A percentile compares a stretch with the other conserved stretches of the same genome.
Conservation (phyloP, 2,113 vertebrate species). For the Cinclus cinclus region DNA sequence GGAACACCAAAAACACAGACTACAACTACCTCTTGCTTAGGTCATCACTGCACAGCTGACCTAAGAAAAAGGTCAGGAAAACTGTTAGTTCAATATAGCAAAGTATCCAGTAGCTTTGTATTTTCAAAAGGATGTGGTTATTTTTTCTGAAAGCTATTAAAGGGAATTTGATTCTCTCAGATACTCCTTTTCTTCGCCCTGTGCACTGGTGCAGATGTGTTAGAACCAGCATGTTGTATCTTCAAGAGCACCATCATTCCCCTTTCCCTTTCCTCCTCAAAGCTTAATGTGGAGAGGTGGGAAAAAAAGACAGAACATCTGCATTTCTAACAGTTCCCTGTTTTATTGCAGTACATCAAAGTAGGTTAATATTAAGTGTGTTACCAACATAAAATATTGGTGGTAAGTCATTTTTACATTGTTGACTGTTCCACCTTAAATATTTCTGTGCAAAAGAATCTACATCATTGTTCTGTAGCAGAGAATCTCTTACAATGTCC, state of each 20-base stretch:
- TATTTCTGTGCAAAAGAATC: constrained; percentile 97
- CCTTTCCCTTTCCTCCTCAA: background rate
- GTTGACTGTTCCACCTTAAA: constrained; percentile 91
- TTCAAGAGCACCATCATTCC: background rate
- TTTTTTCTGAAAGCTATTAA: background rate
- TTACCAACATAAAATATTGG: constrained; percentile 86
- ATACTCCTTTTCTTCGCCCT: background rate
- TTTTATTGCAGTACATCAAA: constrained; percentile 98
- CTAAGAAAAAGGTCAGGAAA: background rate
- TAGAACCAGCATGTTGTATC: background rate
- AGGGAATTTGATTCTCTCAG: rapidly evolving
- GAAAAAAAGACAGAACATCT: constrained; percentile 46
- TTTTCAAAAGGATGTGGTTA: background rate
- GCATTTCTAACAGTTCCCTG: constrained; percentile 86
- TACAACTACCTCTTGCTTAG: background rate
- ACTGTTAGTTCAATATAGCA: background rate
- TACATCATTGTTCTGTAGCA: constrained; percentile 87
- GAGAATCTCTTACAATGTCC: constrained; percentile 88
- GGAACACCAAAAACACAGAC: background rate
- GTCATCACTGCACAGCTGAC: background rate
- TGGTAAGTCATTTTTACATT: constrained; percentile 84
- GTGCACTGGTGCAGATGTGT: background rate
- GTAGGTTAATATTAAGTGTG: constrained; percentile 93
- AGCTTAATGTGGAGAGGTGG: background rate
- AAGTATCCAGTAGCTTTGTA: background rate